Conservation (phyloP, 2,888 invertebrate genomes). For the Mythimna impura region DNA sequence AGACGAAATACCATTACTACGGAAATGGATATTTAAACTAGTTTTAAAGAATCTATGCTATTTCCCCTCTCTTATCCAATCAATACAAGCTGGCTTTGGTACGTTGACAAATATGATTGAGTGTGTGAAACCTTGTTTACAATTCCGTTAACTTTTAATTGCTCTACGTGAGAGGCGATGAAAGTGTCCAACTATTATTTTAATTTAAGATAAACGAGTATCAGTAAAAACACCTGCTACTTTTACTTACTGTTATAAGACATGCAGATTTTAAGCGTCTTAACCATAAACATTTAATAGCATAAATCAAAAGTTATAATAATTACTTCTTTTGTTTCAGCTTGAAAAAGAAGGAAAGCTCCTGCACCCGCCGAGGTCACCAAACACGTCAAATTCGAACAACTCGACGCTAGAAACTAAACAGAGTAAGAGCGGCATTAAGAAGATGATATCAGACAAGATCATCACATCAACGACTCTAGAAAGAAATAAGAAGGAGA, state of each 20-base stretch:
- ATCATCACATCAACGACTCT: constrained; percentile 86
- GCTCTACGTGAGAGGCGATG: background rate
- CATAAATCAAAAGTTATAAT: background rate
- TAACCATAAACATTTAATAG: background rate
- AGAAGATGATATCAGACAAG: constrained; percentile 88
- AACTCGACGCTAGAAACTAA: constrained; percentile 88
- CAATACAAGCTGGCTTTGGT: constrained; percentile 1
- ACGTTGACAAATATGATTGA: constrained; percentile 40
- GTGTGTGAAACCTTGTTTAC: constrained; percentile 15
- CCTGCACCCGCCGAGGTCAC: constrained; percentile 85
- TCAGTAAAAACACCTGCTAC: background rate
- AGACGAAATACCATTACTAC: constrained; percentile 33
- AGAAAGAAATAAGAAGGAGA: constrained; percentile 87
- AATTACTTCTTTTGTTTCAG: constrained; percentile 75
- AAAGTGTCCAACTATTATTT: background rate
- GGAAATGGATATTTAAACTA: constrained; percentile 36
- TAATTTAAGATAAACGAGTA: background rate
- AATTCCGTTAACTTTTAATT: constrained; percentile 2
- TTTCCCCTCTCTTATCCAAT: constrained; percentile 39
- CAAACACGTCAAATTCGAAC: constrained; percentile 85
- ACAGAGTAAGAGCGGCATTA: constrained; percentile 85
- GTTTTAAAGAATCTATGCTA: constrained; percentile 45
- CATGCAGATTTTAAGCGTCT: background rate
- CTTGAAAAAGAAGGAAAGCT: constrained; percentile 88
- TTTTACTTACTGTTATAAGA: constrained; percentile 2